Percentiles rank a stretch among this genome's conserved stretches.
These are phyloP conservation scores for Amblyjoppa proteus DNA, from an alignment of 2,888 invertebrate species.

Conservation along the genomic window DNA sequence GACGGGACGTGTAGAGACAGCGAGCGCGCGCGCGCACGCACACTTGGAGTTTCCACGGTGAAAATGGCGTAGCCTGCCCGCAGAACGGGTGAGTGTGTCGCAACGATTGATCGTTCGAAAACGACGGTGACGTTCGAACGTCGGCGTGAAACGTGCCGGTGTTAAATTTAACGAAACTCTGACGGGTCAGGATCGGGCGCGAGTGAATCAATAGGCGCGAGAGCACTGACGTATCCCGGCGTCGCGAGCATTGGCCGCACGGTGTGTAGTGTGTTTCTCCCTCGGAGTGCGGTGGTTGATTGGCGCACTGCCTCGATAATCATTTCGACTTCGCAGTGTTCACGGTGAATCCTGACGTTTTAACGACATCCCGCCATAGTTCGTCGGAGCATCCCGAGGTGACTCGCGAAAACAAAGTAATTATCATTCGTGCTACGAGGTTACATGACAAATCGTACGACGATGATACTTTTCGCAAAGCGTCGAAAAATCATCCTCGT, in stretches of 20 bases:
- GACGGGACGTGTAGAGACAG: slow-evolving; percentile 36
- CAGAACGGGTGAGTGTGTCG: slow-evolving; percentile 38
- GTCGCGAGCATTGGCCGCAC: slow-evolving; percentile 3
- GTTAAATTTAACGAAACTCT: slow-evolving; percentile 11
- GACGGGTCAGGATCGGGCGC: slow-evolving; percentile 7
- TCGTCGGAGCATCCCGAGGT: background rate
- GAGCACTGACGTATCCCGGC: slow-evolving; percentile 1
- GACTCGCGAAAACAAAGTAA: slow-evolving; percentile 16
- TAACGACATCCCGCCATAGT: slow-evolving; percentile 12
- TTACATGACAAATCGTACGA: slow-evolving; percentile 20
- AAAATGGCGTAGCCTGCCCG: slow-evolving; percentile 78
- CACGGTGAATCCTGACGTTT: slow-evolving; percentile 46
- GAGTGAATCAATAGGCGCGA: background rate
- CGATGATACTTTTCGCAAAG: slow-evolving; percentile 65
- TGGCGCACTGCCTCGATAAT: slow-evolving; percentile 30
- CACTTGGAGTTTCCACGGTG: slow-evolving; percentile 65
- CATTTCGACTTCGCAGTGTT: slow-evolving; percentile 69
- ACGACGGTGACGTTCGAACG: slow-evolving; percentile 22
- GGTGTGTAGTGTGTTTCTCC: slow-evolving; percentile 14
- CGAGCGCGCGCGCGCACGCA: slow-evolving; percentile 40
- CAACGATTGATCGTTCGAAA: slow-evolving; percentile 32
- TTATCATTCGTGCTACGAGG: slow-evolving; percentile 13
- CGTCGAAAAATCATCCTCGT: slow-evolving; percentile 76
- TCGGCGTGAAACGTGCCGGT: slow-evolving; percentile 18
- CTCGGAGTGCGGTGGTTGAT: slow-evolving; percentile 42